These are phyloP conservation scores for Carcharodon carcharias DNA, from an alignment of 2,797 vertebrate species.

Conservation along the genomic window DNA sequence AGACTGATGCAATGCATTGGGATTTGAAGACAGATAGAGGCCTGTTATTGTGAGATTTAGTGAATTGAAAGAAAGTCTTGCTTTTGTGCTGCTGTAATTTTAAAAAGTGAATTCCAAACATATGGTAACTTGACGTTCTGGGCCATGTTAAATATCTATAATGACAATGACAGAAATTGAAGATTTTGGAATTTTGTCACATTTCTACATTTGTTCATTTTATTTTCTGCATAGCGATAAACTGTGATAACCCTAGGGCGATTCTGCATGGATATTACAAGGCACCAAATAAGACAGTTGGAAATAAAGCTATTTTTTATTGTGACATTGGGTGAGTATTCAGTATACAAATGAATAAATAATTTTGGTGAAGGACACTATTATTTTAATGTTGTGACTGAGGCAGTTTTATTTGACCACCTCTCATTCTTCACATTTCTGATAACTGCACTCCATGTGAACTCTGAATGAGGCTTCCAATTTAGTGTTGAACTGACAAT, in stretches of 20 bases:
- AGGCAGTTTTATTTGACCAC: background rate
- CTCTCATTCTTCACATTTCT: background rate
- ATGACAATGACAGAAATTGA: background rate
- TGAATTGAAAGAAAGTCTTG: background rate
- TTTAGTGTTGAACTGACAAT: background rate
- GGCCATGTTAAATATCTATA: background rate
- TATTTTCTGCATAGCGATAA: background rate
- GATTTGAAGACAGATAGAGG: background rate
- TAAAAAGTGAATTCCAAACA: background rate
- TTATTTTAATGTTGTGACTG: background rate
- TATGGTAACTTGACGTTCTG: background rate
- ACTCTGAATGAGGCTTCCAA: background rate
- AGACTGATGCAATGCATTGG: too few relatives aligned
- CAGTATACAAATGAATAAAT: background rate
- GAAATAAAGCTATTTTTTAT: background rate
- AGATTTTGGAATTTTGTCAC: background rate
- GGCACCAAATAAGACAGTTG: background rate
- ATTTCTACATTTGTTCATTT: background rate
- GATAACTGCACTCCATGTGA: background rate
- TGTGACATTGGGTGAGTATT: background rate
- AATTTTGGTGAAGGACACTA: background rate
- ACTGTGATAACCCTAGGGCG: background rate
- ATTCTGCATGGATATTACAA: background rate
- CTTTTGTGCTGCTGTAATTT: background rate
- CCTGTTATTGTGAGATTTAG: background rate